Evolutionary conservation across 2,113 vertebrate genomes (phyloP).

Genomic region (Cyphomyrus discorhynchus): DNA sequence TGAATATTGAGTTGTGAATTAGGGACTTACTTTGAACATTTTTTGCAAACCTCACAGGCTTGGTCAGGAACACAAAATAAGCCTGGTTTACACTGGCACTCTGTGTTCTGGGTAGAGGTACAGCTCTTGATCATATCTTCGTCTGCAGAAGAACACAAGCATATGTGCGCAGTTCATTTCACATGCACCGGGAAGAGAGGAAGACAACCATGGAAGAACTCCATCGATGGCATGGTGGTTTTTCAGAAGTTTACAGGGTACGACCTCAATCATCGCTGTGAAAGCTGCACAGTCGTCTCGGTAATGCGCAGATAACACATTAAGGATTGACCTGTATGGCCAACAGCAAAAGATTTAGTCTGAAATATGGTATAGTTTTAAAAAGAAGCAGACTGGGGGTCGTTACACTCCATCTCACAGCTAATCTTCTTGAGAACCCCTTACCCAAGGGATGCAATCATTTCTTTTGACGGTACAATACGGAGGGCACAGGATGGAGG

Average conservation of each 20-base stretch:
- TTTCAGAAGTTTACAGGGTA: background rate
- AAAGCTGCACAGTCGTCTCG: background rate
- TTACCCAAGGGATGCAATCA: background rate
- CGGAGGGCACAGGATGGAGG: background rate
- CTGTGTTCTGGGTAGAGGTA: constrained; percentile 34
- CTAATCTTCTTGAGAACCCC: background rate
- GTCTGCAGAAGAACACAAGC: constrained; percentile 42
- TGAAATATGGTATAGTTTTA: background rate
- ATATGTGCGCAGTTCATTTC: background rate
- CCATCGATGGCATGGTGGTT: background rate
- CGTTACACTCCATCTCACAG: background rate
- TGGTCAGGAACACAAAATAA: constrained; percentile 52
- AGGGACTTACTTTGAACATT: constrained; percentile 50
- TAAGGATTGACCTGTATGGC: background rate
- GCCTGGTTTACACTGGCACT: constrained; percentile 52
- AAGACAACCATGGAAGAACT: background rate
- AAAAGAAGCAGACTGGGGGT: background rate
- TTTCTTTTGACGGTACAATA: background rate
- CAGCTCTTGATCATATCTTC: constrained; percentile 41
- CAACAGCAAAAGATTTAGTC: background rate
- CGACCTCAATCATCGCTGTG: background rate
- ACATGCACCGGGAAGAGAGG: background rate
- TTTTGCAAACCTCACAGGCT: constrained; percentile 60
- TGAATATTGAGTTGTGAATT: background rate
- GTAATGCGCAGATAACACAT: background rate